phyloP scores from a whole-genome alignment of 2,113 vertebrate species.

The Pachyramphus minor region DNA sequence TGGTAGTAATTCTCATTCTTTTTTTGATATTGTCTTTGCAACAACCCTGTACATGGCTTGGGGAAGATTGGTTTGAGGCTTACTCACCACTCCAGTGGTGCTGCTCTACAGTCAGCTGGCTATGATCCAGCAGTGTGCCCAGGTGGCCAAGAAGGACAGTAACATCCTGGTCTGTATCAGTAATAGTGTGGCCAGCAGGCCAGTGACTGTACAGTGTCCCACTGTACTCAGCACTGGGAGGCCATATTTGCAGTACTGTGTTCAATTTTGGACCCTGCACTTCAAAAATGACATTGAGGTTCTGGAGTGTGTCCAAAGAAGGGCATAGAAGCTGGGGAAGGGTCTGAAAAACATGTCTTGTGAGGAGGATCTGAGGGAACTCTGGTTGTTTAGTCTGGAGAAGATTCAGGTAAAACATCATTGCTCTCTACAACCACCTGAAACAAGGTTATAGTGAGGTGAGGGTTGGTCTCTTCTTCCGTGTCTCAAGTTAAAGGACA shows the following conservation, averaged over 20 bases:
- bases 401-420: not conserved
- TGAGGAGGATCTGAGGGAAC: no score
- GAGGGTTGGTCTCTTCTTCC: not conserved
- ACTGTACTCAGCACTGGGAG: fast-evolving
- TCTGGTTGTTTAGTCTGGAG: not conserved
- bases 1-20: not conserved
- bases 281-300: not conserved
- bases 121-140: not conserved
- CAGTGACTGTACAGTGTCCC: not conserved
- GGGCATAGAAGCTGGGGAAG: not conserved
- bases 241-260: no score
- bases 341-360: not conserved
- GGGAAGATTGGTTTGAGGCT: not conserved
- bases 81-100: not conserved
- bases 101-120: not conserved
- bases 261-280: not conserved
- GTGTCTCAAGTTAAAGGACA: not conserved
- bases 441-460: not conserved
- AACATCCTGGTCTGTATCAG: not conserved
- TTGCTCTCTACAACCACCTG: not conserved
- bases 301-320: not conserved
- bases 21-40: not conserved
- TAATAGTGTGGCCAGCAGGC: not conserved
- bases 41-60: not conserved
- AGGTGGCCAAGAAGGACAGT: not conserved